A percentile compares a stretch with the other conserved stretches of the same genome.
These are phyloP conservation scores for Lordiphosa clarofinis DNA, from an alignment of 1,140 invertebrate genomes.

Conservation along the genomic window DNA sequence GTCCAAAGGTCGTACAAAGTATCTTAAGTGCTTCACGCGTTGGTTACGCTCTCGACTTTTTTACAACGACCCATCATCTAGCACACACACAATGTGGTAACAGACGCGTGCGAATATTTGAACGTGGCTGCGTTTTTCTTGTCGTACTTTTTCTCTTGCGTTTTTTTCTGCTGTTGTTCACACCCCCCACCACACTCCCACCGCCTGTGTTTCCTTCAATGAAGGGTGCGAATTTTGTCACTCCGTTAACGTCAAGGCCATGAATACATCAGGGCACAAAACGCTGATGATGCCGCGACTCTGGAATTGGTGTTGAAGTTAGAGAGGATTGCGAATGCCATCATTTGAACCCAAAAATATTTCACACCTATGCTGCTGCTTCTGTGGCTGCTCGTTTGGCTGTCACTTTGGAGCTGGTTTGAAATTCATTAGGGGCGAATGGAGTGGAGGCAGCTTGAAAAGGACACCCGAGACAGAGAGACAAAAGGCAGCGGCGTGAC, in stretches of 20 bases:
- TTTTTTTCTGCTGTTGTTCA: slow-evolving; percentile 10
- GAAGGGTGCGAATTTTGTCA: slow-evolving; percentile 76
- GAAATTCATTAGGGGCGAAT: slow-evolving; percentile 63
- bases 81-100: slow-evolving; percentile 9
- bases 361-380: slow-evolving; percentile 55
- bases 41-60: slow-evolving; percentile 4
- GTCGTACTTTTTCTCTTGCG: neutral
- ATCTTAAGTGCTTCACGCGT: slow-evolving; percentile 24
- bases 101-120: slow-evolving; percentile 27
- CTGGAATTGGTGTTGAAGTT: slow-evolving; percentile 26
- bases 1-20: slow-evolving; percentile 17
- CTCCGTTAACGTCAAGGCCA: slow-evolving; percentile 74
- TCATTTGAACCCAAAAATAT: slow-evolving; percentile 68
- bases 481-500: slow-evolving; percentile 61
- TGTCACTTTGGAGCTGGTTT: slow-evolving; percentile 62
- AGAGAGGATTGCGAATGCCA: slow-evolving; percentile 25
- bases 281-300: slow-evolving; percentile 7
- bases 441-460: neutral
- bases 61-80: neutral
- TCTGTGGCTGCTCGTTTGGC: slow-evolving; percentile 53
- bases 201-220: slow-evolving; percentile 20
- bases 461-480: slow-evolving; percentile 5
- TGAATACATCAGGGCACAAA: slow-evolving; percentile 60
- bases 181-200: neutral
- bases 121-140: slow-evolving; percentile 31